phyloP scores from a whole-genome alignment of 2,888 invertebrate genomes.

The Papilio demoleus region DNA sequence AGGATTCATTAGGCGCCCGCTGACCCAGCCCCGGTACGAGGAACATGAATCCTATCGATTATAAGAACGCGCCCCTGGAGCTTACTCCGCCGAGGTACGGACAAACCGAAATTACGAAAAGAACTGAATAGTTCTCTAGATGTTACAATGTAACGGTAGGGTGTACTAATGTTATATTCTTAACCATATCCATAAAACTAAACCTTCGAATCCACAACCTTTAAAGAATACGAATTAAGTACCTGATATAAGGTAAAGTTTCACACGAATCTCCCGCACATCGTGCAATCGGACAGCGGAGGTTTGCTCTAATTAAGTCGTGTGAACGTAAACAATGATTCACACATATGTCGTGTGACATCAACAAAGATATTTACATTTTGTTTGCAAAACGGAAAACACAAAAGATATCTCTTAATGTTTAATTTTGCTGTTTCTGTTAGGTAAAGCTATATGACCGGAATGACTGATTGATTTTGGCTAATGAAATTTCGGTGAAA shows the following conservation, averaged over 20 bases:
- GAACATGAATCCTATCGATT: slow-evolving; percentile 13
- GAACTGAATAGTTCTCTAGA: not conserved
- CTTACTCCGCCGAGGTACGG: not conserved
- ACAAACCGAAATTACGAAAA: not conserved
- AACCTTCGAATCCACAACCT: not conserved
- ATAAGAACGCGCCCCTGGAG: slow-evolving; percentile 10
- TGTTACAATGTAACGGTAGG: not conserved
- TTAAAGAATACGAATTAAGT: not conserved
- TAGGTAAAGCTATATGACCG: not conserved
- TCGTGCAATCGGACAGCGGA: slow-evolving; percentile 6
- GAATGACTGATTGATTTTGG: no score
- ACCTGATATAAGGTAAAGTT: not conserved
- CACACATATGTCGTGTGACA: not conserved
- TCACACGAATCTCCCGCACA: slow-evolving; percentile 23
- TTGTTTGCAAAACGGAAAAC: slow-evolving; percentile 16
- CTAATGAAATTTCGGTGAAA: no score
- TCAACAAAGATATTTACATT: slow-evolving; percentile 14
- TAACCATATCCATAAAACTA: no score
- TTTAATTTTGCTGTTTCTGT: not conserved
- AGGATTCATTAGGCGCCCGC: slow-evolving; percentile 2
- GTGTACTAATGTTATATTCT: no score
- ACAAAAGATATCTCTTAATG: not conserved
- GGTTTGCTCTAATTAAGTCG: slow-evolving; percentile 22
- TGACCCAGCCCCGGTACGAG: slow-evolving; percentile 5
- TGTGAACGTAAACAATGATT: slow-evolving; percentile 1